These are phyloP conservation scores for Acanthornis magna DNA, from an alignment of 2,797 vertebrate genomes.

Conservation along the genomic window DNA sequence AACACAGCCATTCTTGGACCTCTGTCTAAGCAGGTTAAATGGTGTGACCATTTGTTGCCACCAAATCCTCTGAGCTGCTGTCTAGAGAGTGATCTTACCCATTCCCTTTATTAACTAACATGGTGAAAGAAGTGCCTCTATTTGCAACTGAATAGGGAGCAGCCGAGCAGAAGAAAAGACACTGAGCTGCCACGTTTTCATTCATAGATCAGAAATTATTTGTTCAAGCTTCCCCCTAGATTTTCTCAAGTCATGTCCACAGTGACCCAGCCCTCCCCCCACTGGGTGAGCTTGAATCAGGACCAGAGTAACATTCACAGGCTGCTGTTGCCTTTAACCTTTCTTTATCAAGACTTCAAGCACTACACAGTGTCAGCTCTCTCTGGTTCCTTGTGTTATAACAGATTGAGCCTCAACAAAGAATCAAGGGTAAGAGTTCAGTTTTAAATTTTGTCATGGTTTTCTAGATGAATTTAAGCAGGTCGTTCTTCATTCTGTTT, in stretches of 20 bases:
- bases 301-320: background rate
- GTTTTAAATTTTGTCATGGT: background rate
- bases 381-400: background rate
- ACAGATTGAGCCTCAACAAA: background rate
- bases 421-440: background rate
- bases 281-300: background rate
- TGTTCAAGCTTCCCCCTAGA: background rate
- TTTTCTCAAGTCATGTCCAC: background rate
- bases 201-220: background rate
- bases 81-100: background rate
- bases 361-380: background rate
- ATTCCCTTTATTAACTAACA: background rate
- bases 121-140: background rate
- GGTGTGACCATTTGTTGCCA: background rate
- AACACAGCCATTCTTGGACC: background rate
- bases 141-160: background rate
- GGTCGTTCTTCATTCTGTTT: background rate
- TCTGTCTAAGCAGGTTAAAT: background rate
- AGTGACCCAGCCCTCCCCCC: background rate
- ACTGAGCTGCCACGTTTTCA: background rate
- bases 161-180: background rate
- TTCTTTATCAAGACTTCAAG: slow-evolving; percentile 11
- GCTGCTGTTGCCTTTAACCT: background rate
- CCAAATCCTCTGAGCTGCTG: background rate
- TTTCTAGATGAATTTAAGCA: background rate